Evolutionary conservation across 2,797 vertebrate species (phyloP).

Genomic region (Sebastes trivittatus): DNA sequence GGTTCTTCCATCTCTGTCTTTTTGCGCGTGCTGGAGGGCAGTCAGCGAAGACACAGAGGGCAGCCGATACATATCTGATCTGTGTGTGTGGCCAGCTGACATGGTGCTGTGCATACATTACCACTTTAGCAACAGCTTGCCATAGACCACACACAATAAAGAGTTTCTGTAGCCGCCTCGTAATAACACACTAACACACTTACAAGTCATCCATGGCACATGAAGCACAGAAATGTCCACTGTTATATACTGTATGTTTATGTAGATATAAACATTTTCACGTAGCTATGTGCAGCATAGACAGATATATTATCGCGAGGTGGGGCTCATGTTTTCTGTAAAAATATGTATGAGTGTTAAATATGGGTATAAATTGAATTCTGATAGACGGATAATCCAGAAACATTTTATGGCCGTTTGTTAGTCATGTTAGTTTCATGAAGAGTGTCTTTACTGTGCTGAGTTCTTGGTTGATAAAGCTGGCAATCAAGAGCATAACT

Average conservation of each 20-base stretch:
- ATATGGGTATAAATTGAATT: background rate
- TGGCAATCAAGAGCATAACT: background rate
- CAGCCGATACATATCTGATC: slow-evolving; percentile 58
- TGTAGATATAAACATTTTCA: background rate
- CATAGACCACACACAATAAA: slow-evolving; percentile 42
- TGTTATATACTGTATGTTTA: background rate
- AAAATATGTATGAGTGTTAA: background rate
- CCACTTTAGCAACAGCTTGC: slow-evolving; percentile 50
- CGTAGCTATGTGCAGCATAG: background rate
- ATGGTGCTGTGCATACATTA: slow-evolving; percentile 30
- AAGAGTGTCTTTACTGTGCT: background rate
- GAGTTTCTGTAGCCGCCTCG: background rate
- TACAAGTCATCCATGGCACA: background rate
- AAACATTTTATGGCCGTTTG: background rate
- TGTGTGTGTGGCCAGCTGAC: slow-evolving; percentile 34
- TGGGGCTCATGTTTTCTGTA: background rate
- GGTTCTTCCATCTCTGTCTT: slow-evolving; percentile 19
- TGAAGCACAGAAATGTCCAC: background rate
- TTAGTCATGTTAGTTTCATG: background rate
- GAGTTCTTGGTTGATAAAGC: background rate
- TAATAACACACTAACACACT: slow-evolving; percentile 2
- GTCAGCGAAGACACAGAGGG: slow-evolving; percentile 19
- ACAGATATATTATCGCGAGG: background rate
- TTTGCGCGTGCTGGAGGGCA: slow-evolving; percentile 29
- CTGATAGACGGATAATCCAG: background rate